Conservation (phyloP, 2,888 invertebrate species). For the Dynastes tityus region DNA sequence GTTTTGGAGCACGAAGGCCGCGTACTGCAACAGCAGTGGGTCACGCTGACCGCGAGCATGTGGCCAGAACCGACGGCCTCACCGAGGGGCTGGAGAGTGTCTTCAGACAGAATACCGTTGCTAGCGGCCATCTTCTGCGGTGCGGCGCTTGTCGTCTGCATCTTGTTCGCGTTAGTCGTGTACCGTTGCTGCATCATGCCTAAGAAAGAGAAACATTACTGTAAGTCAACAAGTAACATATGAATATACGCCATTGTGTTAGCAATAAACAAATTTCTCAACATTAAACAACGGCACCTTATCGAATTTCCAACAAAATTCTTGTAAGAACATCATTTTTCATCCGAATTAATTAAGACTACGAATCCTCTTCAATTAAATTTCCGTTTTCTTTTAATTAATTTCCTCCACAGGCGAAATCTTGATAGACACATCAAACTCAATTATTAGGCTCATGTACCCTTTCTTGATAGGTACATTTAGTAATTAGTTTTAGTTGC, state of each 20-base stretch:
- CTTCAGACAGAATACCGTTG: constrained; percentile 70
- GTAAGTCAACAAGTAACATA: constrained; percentile 69
- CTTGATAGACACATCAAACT: constrained; percentile 4
- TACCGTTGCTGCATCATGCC: constrained; percentile 82
- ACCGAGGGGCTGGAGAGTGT: constrained; percentile 69
- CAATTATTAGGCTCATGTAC: constrained; percentile 19
- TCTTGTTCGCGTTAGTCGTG: constrained; percentile 77
- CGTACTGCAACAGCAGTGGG: constrained; percentile 72
- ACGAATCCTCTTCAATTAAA: constrained; percentile 2
- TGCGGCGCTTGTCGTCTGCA: constrained; percentile 78
- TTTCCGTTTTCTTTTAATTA: neutral
- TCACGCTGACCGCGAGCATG: constrained; percentile 73
- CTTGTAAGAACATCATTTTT: neutral
- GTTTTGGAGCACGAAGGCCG: constrained; percentile 61
- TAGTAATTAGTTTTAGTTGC: neutral
- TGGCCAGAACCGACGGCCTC: constrained; percentile 70
- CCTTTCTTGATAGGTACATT: neutral
- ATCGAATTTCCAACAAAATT: too few species aligned
- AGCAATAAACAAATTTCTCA: neutral
- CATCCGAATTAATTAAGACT: neutral
- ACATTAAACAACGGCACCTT: too few species aligned
- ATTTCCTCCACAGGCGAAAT: neutral
- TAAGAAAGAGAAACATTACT: constrained; percentile 79
- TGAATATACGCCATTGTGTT: neutral
- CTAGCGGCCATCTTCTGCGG: constrained; percentile 72